A percentile compares a stretch with the other conserved stretches of the same genome.
Evolutionary conservation across 2,113 vertebrate genomes (phyloP).

Genomic region (Nannospalax galili): DNA sequence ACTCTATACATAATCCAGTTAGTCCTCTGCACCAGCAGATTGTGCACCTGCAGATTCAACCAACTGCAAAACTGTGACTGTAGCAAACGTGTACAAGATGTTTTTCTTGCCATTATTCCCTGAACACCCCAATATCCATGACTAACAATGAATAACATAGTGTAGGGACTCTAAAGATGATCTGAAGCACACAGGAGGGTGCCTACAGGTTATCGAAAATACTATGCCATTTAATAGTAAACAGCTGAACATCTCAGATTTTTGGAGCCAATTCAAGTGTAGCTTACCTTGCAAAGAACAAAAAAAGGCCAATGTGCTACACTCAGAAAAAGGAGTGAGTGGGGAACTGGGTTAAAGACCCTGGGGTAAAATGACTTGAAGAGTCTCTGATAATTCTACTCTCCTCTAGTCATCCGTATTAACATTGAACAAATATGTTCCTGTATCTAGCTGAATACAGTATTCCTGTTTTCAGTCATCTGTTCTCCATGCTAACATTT

Average conservation of each 20-base stretch:
- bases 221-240: neutral
- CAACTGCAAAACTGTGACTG: neutral
- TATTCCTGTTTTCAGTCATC: neutral
- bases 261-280: neutral
- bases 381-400: neutral
- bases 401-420: neutral
- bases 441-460: neutral
- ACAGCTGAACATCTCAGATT: neutral
- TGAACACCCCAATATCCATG: neutral
- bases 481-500: too few relatives aligned
- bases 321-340: neutral
- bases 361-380: neutral
- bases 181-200: neutral
- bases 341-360: neutral
- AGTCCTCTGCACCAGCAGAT: neutral
- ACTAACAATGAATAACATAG: neutral
- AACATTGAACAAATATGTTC: neutral
- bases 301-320: neutral
- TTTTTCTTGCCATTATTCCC: neutral
- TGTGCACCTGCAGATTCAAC: neutral
- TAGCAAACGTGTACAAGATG: neutral
- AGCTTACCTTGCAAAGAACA: neutral
- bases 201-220: neutral
- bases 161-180: neutral
- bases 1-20: neutral